phyloP scores from a whole-genome alignment of 2,113 vertebrate genomes.

The Arizona elegans region DNA sequence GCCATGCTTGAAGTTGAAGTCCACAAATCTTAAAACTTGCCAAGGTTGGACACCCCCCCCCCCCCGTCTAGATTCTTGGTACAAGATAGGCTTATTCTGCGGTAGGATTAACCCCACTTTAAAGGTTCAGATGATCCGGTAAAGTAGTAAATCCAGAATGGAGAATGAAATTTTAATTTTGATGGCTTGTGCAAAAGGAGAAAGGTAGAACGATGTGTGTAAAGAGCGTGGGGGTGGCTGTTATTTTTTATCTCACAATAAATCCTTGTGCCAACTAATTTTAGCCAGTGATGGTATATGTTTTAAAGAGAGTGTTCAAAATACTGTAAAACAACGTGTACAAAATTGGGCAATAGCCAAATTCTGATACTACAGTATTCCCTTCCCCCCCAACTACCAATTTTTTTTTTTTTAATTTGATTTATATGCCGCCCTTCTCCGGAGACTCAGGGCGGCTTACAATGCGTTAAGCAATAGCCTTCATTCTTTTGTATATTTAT shows the following conservation, averaged over 20 bases:
- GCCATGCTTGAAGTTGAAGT: background rate
- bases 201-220: background rate
- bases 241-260: background rate
- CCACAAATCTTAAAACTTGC: background rate
- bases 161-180: background rate
- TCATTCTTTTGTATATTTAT: too few species aligned
- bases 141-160: background rate
- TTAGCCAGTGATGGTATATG: background rate
- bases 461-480: too few species aligned
- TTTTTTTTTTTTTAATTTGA: too few species aligned
- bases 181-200: background rate
- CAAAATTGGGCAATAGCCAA: background rate
- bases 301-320: background rate
- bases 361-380: background rate
- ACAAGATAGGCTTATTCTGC: background rate
- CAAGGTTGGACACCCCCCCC: background rate
- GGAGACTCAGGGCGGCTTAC: too few species aligned
- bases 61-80: background rate
- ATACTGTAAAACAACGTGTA: background rate
- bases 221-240: background rate
- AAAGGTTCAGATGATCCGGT: background rate
- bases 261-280: background rate
- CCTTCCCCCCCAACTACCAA: background rate
- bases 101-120: background rate
- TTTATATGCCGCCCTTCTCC: too few species aligned